Base-by-base conservation (phyloP, 2,797 vertebrate species). In the Enteromius fasciolatus region DNA sequence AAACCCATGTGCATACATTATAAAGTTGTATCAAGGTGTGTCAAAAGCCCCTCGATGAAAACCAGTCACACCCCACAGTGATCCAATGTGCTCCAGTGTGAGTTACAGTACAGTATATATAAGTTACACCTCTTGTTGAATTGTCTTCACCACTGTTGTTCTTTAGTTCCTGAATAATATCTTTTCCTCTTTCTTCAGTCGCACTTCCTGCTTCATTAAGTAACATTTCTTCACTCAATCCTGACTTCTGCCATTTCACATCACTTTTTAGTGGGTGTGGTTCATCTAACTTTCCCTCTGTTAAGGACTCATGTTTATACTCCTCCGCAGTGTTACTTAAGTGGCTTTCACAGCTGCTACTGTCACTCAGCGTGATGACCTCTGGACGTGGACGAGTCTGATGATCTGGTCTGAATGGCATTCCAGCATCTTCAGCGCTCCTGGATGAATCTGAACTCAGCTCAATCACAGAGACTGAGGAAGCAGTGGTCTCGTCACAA, bases 391-490 rank as follows among this genome's bases (percentile, higher is more conserved):
- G 12, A 23, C 23, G 64, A 28, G 23, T n/a, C 11, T 2, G 68
- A 74, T 23, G 18, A 46, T 17, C 64, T n/a, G 44, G 39, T 48
- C 67, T n/a, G 36, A 28, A 25, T 36, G 54, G 6, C 39, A 68
- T 73, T 33, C 81, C 86, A 44, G 59, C 69, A 46, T 77, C 66
- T 12, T 85, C 76, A 15, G 44, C 28, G 52, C 81, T 88, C 23
- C 73, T 70, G 17, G 86, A 86, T 5, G 52, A 61, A 44, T 85
- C 84, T 39, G 85, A 86, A 75, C 88, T 86, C 44, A 86, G 59
- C 36, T 36, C 18, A 75, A 81, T 46, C n/a, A 80, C 50, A 46
- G 86, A 86, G 59, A 23, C 59, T 15, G 85, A 83, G n/a, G 73
- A 74, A 33, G 39, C 36, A 44, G 54, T 15, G 25, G 23, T 68